Conservation (phyloP, 2,888 invertebrate genomes). For the Eurois occulta region DNA sequence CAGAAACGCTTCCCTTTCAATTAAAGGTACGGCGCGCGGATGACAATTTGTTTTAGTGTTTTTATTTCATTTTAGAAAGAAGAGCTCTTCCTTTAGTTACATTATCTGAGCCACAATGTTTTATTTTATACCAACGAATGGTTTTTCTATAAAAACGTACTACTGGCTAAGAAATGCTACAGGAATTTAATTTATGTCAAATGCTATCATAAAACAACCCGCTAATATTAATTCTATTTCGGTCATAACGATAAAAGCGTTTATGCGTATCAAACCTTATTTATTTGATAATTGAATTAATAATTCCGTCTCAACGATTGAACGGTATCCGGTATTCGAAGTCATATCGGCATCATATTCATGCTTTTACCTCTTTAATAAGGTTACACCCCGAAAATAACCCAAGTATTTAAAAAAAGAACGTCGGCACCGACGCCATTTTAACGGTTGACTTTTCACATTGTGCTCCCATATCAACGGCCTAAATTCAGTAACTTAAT, state of each 20-base stretch:
- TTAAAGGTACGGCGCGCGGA: constrained; percentile 5
- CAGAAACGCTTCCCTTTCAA: constrained; percentile 17
- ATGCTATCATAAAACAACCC: neutral
- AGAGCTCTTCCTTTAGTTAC: constrained; percentile 7
- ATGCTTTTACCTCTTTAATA: constrained; percentile 5
- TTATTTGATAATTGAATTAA: constrained; percentile 1
- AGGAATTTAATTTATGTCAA: neutral
- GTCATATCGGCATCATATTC: neutral
- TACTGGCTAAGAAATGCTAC: neutral
- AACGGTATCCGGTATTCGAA: neutral
- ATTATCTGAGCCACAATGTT: neutral
- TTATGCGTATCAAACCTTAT: neutral
- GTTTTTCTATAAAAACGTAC: neutral
- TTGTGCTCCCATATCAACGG: constrained; percentile 20
- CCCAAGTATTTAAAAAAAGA: constrained; percentile 26
- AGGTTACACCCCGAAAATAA: neutral
- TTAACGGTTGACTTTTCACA: constrained; percentile 42
- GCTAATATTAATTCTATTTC: neutral
- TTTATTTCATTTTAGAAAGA: constrained; percentile 15
- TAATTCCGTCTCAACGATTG: neutral
- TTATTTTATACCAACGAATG: neutral
- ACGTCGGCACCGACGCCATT: neutral
- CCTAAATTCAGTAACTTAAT: constrained; percentile 29
- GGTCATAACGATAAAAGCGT: neutral
- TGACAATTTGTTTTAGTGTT: constrained; percentile 16